A percentile compares a stretch with the other conserved stretches of the same genome.
Evolutionary conservation across 2,797 vertebrate species (phyloP).

Genomic region (Chiloscyllium punctatum): DNA sequence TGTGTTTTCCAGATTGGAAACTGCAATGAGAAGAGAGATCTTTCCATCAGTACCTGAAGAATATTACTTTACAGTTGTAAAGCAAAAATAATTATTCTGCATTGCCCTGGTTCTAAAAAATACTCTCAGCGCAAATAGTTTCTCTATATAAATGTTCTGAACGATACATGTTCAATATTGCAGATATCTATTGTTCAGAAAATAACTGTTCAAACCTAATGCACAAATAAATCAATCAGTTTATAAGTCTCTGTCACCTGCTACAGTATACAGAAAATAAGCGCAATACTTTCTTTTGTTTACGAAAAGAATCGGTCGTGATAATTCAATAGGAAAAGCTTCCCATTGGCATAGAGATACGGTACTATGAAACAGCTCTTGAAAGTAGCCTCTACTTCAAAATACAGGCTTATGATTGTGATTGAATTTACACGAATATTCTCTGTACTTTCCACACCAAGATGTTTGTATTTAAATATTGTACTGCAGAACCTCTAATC

Average conservation of each 20-base stretch:
- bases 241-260: not conserved
- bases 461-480: not conserved
- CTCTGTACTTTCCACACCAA: not conserved
- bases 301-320: not conserved
- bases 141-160: not conserved
- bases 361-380: not conserved
- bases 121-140: not conserved
- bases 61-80: not conserved
- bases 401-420: not conserved
- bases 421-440: not conserved
- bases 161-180: not conserved
- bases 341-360: not conserved
- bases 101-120: slow-evolving; percentile 24
- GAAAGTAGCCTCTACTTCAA: not conserved
- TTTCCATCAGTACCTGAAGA: not conserved
- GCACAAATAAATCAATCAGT: not conserved
- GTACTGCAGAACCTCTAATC: not conserved
- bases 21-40: slow-evolving; percentile 51
- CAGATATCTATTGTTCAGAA: not conserved
- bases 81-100: not conserved
- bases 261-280: not conserved
- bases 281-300: not conserved
- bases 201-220: not conserved
- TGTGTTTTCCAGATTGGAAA: slow-evolving; percentile 80
- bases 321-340: not conserved